These are phyloP conservation scores for Pantala flavescens DNA, from an alignment of 1,140 invertebrate species.

Conservation along the genomic window DNA sequence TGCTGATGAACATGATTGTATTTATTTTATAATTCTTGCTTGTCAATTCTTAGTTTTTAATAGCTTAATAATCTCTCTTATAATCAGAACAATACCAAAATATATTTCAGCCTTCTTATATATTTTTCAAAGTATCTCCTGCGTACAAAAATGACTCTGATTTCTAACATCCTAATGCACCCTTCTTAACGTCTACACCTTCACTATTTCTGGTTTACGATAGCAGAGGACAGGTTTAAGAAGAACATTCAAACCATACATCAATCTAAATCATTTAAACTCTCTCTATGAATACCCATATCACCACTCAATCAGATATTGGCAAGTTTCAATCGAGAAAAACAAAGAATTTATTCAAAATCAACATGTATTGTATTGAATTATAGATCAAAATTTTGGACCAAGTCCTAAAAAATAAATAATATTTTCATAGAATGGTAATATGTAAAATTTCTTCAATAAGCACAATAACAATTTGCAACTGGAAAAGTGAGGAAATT, in stretches of 20 bases:
- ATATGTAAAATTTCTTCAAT: neutral
- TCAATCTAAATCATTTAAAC: neutral
- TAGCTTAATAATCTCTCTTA: no score
- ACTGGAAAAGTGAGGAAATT: neutral
- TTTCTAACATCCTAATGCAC: neutral
- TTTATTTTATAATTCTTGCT: no score
- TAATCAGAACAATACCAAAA: no score
- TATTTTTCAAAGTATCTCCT: neutral
- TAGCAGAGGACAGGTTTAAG: neutral
- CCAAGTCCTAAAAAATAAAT: no score
- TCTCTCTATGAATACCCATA: neutral
- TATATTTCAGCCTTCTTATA: neutral
- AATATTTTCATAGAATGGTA: neutral
- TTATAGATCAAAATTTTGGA: no score
- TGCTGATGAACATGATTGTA: no score
- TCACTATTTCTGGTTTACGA: neutral
- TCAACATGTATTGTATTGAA: no score
- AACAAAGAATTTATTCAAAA: no score
- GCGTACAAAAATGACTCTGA: neutral
- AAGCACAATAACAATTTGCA: conserved; percentile 4
- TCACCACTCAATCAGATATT: neutral
- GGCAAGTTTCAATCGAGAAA: no score
- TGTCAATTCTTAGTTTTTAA: no score
- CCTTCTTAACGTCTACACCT: neutral
- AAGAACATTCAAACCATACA: neutral